Base-by-base conservation (phyloP, 35 echinoderm and acorn worm genomes). In the Amphiura filiformis region DNA sequence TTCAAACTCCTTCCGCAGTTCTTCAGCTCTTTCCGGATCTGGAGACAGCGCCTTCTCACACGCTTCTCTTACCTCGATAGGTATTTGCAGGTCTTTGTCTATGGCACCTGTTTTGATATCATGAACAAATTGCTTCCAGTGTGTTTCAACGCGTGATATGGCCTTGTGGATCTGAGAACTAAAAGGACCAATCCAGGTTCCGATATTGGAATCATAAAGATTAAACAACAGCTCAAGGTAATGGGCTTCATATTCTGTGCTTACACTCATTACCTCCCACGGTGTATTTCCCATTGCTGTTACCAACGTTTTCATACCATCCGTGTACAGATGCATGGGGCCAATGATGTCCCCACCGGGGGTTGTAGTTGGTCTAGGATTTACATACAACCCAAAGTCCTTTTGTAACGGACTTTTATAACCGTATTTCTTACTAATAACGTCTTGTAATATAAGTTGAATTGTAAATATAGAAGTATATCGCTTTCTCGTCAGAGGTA, bases 201-300 rank as follows among this genome's bases (percentile, higher is more conserved):
- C 76, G 23, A 95, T 37, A 39, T 86, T 28, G 0, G 35, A 23
- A 56, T 95, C 93, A 31, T 86, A 35, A 20, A 95, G 44, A 3
- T 79, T 90, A 82, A 95, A 95, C 0, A 95, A 77, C 9, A 95
- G 39, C 47, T 92, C 42, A 14, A 95, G 76, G 34, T 95, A 95
- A 39, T 56, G 41, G 28, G 93, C 80, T 47, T 89, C 93, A 23
- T 77, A 61, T n/a, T 78, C 36, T 9, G 93, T 87, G 31, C 15
- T 84, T 34, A 95, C 91, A 37, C 26, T 5, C 31, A 84, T 91
- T 14, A 77, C 89, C 18, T 44, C 81, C 52, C 42, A 56, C 11
- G 93, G 89, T 13, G 89, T 78, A 0, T 47, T 78, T 17, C 39
- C 38, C 31, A 78, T n/a, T 23, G 77, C 33, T 17, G 37, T 13